Evolutionary conservation across 64 coral and sea anemone genomes (phyloP).

Genomic region (Porites australiensis): DNA sequence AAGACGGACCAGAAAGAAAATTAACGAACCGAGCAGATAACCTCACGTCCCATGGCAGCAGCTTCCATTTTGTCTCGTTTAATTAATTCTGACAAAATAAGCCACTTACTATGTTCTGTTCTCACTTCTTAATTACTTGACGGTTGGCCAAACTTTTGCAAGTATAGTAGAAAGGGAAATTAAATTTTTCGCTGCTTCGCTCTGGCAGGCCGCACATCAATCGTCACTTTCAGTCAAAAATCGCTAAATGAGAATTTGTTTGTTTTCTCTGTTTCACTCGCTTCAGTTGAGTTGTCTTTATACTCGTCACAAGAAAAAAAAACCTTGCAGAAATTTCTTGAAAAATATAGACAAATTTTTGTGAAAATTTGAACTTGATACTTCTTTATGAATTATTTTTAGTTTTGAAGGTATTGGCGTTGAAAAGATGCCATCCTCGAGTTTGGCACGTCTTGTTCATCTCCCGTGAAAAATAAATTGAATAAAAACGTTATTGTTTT

Average conservation of each 20-base stretch:
- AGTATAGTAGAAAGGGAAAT: slow-evolving; percentile 44
- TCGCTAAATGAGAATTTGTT: slow-evolving; percentile 39
- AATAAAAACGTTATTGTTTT: not conserved
- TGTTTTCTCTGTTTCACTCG: slow-evolving; percentile 21
- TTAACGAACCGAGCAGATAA: slow-evolving; percentile 28
- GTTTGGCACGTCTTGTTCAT: not conserved
- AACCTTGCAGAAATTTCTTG: not conserved
- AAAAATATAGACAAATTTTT: not conserved
- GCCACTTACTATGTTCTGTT: slow-evolving; percentile 58
- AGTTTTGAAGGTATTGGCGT: not conserved
- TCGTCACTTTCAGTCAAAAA: slow-evolving; percentile 43
- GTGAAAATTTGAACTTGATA: not conserved
- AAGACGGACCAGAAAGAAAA: not conserved
- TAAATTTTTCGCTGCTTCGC: slow-evolving; percentile 39
- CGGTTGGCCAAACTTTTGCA: slow-evolving; percentile 28
- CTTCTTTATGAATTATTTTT: not conserved
- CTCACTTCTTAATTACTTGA: slow-evolving; percentile 57
- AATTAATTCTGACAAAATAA: slow-evolving; percentile 59
- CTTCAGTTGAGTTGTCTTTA: slow-evolving; percentile 20
- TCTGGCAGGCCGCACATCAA: slow-evolving; percentile 24
- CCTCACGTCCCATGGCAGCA: not conserved
- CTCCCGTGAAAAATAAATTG: slow-evolving; percentile 2
- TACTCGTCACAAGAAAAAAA: not conserved
- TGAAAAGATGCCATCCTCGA: not conserved
- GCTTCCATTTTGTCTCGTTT: slow-evolving; percentile 23